Evolutionary conservation across 2,797 vertebrate species (phyloP), one percentile per base, ranked within the genome.

Genomic region (Rhinogobio ventralis): DNA sequence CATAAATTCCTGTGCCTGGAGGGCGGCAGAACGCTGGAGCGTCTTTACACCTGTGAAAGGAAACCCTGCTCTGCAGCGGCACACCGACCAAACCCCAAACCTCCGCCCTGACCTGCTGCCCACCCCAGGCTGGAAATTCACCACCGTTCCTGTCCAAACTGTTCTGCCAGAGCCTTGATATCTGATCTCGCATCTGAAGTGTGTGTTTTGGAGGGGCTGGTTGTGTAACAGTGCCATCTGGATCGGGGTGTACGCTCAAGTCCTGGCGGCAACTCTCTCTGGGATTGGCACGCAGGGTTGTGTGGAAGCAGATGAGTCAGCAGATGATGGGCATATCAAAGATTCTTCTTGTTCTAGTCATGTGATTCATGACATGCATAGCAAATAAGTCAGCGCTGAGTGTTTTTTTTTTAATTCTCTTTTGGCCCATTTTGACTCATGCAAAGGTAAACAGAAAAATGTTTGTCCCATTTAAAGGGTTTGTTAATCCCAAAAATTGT

Each of bases 1-100:
- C 85, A 86, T 91, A 91, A 88, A 92, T 93, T 92, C 90, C 83
- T 92, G 80, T 89, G 88, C 90, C 87, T 86, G 81, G 90, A 83
- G 82, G 83, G 89, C 23, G 13, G 42, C 68, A 86, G 86, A 87
- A 84, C 87, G 30, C 86, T 72, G 77, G 4, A 86, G 66, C 84
- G 67, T 87, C 87, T 91, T 87, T 89, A 74, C 86, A 86, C 85
- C 91, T 93, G 82, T 53, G 72, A 79, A 88, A 91, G 91, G 90
- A 92, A 90, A 90, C 87, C 84, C 91, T 81, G 2, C 53, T 76
- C 51, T 33, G 51, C 68, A 13, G 23, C 4, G 11, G 67, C 23
- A 7, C 64, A 11, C 17, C n/a, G 6, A 46, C 69, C 69, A 72
- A 53, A 74, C 9, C 28, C 42, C 42, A 17, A 30, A 33, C 45